These are phyloP conservation scores for Cephus cinctus DNA, from an alignment of 1,140 invertebrate species.

Conservation along the genomic window DNA sequence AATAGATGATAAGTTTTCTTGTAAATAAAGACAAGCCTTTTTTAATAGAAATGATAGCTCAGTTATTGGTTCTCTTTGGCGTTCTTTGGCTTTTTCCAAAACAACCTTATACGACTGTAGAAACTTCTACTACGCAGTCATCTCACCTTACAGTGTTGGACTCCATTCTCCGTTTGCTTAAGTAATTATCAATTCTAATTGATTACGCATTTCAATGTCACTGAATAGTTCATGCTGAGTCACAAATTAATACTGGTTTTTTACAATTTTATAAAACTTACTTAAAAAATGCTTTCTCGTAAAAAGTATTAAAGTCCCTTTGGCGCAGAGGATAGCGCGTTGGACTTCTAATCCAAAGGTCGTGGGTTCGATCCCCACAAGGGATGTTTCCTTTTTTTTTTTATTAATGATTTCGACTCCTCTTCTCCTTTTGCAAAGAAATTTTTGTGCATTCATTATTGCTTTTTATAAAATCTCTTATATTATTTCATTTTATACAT, in stretches of 20 bases:
- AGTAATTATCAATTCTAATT: slow-evolving; percentile 12
- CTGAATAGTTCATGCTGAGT: background rate
- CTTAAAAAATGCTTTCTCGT: background rate
- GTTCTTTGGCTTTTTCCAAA: slow-evolving; percentile 28
- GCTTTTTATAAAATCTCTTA: background rate
- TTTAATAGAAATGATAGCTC: slow-evolving; percentile 29
- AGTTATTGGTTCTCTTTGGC: slow-evolving; percentile 21
- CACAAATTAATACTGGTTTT: background rate
- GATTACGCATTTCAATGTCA: background rate
- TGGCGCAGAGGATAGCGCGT: slow-evolving; percentile 50
- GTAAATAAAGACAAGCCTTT: background rate
- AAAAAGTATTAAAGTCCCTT: slow-evolving; percentile 34
- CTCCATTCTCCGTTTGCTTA: slow-evolving; percentile 15
- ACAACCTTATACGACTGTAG: slow-evolving; percentile 11
- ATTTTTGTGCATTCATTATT: slow-evolving; percentile 1
- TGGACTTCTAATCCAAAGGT: slow-evolving; percentile 53
- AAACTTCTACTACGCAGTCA: background rate
- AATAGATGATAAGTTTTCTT: no score
- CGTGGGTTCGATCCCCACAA: slow-evolving; percentile 50
- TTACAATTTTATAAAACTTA: background rate
- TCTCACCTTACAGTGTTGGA: slow-evolving; percentile 12
- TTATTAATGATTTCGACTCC: no score
- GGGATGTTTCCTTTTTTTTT: slow-evolving; percentile 29
- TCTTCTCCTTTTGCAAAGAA: background rate
- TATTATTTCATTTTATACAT: slow-evolving; percentile 11